Base-by-base conservation (phyloP, 2,888 invertebrate species). In the Andrena bucephala region DNA sequence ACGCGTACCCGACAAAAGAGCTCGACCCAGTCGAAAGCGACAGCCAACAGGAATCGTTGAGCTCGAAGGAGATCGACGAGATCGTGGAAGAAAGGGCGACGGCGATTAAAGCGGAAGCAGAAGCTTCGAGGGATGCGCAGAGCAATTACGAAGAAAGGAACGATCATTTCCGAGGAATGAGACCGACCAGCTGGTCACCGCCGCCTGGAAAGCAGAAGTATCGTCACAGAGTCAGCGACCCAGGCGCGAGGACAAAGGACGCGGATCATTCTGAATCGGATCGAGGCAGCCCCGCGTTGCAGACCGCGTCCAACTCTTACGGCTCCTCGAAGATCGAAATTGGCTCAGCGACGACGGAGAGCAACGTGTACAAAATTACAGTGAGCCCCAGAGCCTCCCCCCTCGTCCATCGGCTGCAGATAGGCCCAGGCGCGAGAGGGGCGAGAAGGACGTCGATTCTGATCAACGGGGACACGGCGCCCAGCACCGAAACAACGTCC, bases 381-480 rank as follows among this genome's bases (percentile, higher is more conserved):
- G 93, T 94, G 2, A 93, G 90, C 60, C 93, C 93, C 1, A 85
- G 89, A 33, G 85, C 91, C 1, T 88, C 91, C 1, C 93, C 93
- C 33, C 85, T 93, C 65, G 91, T 94, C n/a, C 94, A 94, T 83
- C 91, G 94, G 63, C 81, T 94, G 6, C 93, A 93, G 62, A 90
- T 94, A 7, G 91, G 90, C 6, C 89, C 88, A n/a, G 86, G 83
- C 0, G 8, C 88, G 89, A 94, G 96, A 94, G 91, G 97, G 95
- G 92, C 96, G 96, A 71, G 96, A 96, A 92, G 97, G 96, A 94
- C 97, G 95, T 94, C 93, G 29, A 93, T 97, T 31, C 73, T 93
- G n/a, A 93, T 94, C 27, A 93, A 93, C 60, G 90, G 92, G 2
- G 91, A 93, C 33, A 77, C 84, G 8, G 82, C 81, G 7, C 67